phyloP scores from a whole-genome alignment of 2,797 vertebrate genomes.

The Peromyscus aztecus region DNA sequence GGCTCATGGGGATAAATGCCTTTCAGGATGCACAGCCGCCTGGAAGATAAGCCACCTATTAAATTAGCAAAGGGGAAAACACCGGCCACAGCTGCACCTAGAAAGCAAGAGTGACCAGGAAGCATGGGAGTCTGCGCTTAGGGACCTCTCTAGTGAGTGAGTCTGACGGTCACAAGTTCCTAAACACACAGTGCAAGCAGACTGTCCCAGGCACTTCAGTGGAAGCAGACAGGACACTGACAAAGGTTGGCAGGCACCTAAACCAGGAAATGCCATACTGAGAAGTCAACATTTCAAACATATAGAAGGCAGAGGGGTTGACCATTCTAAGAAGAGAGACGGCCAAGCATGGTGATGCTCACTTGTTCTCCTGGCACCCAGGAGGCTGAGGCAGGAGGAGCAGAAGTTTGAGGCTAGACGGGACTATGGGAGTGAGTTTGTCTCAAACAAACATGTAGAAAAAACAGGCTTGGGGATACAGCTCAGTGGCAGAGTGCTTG shows the following conservation, averaged over 20 bases:
- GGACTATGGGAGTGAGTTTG: neutral
- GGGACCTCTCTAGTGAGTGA: neutral
- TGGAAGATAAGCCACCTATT: constrained; percentile 79
- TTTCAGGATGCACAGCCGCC: constrained; percentile 97
- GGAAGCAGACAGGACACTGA: neutral
- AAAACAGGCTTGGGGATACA: neutral
- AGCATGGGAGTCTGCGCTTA: neutral
- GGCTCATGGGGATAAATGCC: constrained; percentile 98
- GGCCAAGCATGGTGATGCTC: neutral
- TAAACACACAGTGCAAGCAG: neutral
- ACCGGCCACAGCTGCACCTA: neutral
- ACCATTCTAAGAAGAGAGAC: neutral
- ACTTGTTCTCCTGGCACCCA: neutral
- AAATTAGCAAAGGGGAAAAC: neutral
- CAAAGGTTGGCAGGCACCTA: neutral
- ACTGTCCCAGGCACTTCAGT: neutral
- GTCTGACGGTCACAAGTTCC: neutral
- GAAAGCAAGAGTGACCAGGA: neutral
- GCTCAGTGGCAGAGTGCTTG: neutral
- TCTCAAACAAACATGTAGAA: neutral
- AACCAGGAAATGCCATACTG: neutral
- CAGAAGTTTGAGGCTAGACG: neutral
- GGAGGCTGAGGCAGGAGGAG: neutral
- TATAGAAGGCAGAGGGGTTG: neutral
- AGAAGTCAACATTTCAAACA: neutral